Evolutionary conservation across 2,888 invertebrate genomes (phyloP).

Genomic region (Lasioglossum leucozonium): DNA sequence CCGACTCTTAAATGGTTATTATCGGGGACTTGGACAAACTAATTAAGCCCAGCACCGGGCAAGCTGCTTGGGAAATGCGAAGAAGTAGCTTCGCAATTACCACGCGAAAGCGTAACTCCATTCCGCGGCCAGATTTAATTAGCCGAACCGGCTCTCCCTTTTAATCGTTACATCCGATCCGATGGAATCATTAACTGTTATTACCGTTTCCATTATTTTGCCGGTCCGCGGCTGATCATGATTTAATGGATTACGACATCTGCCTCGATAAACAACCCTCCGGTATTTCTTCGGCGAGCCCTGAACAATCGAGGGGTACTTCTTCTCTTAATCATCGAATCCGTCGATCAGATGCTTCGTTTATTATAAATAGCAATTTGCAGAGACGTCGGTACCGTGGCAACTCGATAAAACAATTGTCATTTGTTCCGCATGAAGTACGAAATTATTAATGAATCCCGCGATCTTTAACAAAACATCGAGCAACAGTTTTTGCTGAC

Average conservation of each 20-base stretch:
- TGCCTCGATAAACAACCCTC: neutral
- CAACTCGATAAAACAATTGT: too few relatives aligned
- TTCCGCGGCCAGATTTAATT: constrained; percentile 24
- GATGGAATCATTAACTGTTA: constrained; percentile 25
- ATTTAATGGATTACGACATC: neutral
- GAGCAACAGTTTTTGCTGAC: neutral
- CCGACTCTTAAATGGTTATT: constrained; percentile 12
- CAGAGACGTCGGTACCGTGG: neutral
- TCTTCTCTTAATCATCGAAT: neutral
- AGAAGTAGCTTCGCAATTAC: constrained; percentile 40
- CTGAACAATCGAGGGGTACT: neutral
- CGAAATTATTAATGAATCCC: too few relatives aligned
- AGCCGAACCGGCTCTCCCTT: neutral
- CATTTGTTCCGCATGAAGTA: too few relatives aligned
- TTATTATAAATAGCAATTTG: neutral
- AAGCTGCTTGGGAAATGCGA: neutral
- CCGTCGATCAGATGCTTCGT: neutral
- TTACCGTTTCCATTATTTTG: neutral
- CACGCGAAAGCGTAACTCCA: constrained; percentile 20
- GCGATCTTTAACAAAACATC: neutral
- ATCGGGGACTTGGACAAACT: constrained; percentile 25
- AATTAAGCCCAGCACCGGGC: constrained; percentile 18
- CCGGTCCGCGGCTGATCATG: neutral
- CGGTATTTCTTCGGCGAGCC: neutral
- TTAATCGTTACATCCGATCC: constrained; percentile 18